Evolutionary conservation across 2,113 vertebrate species (phyloP).

Genomic region (Ia io): DNA sequence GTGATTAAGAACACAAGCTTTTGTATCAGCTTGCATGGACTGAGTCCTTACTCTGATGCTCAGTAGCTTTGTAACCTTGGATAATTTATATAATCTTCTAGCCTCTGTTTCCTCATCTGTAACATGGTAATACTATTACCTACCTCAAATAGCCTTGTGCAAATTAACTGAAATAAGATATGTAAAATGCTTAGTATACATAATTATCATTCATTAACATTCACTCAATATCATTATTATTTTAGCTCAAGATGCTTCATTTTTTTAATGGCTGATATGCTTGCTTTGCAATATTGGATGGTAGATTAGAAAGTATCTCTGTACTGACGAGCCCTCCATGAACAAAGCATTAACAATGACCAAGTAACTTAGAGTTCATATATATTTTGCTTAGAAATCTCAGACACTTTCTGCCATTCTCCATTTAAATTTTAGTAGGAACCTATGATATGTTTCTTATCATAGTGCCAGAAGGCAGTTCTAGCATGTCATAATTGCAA

Average conservation of each 20-base stretch:
- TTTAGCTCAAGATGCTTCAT: neutral
- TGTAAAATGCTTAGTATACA: neutral
- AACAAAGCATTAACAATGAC: neutral
- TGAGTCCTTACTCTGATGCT: neutral
- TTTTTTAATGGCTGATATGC: neutral
- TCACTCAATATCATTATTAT: neutral
- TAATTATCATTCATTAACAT: neutral
- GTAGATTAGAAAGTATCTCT: constrained; percentile 22
- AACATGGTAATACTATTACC: neutral
- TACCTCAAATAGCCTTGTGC: neutral
- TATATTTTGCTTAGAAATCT: neutral
- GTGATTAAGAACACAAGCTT: neutral
- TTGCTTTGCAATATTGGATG: neutral
- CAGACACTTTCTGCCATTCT: neutral
- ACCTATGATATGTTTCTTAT: neutral
- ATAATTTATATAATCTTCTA: neutral
- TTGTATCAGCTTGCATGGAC: neutral
- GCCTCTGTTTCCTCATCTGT: neutral
- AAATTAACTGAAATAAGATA: neutral
- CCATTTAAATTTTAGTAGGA: neutral
- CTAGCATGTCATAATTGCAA: too few relatives aligned
- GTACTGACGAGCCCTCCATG: neutral
- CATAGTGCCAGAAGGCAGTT: neutral
- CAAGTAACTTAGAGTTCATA: neutral
- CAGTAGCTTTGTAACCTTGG: neutral